phyloP scores from a whole-genome alignment of 2,888 invertebrate species.

The Deroplatys truncata region DNA sequence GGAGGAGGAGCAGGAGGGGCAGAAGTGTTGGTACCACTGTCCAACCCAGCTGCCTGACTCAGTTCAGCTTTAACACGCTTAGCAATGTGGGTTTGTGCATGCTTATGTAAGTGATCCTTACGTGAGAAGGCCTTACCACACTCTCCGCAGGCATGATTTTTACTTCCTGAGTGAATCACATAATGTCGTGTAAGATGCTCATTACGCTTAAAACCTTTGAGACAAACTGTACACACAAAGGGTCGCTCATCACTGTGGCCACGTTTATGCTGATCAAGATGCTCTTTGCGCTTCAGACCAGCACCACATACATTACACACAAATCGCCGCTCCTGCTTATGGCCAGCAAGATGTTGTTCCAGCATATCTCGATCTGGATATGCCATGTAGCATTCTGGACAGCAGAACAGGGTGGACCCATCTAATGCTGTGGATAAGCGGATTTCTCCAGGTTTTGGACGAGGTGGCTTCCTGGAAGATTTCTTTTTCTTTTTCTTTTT shows the following conservation, averaged over 20 bases:
- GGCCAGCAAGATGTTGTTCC: constrained; percentile 43
- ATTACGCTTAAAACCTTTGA: constrained; percentile 47
- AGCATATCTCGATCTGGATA: constrained; percentile 46
- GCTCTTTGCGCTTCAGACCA: constrained; percentile 50
- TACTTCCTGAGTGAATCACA: constrained; percentile 51
- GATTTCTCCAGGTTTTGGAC: constrained; percentile 45
- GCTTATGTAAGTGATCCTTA: constrained; percentile 51
- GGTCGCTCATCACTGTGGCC: constrained; percentile 49
- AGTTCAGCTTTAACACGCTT: constrained; percentile 25
- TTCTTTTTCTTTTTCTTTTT: constrained; percentile 43
- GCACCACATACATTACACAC: constrained; percentile 51
- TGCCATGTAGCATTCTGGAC: constrained; percentile 48
- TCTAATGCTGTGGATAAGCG: constrained; percentile 38
- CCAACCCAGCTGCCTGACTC: background rate
- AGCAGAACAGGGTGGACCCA: constrained; percentile 47
- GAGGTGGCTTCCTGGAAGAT: constrained; percentile 35
- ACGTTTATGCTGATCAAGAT: constrained; percentile 48
- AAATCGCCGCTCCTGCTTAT: constrained; percentile 46
- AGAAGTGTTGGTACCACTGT: background rate
- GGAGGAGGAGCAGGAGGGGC: background rate
- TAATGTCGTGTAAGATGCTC: constrained; percentile 52
- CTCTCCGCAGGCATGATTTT: constrained; percentile 47
- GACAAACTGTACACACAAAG: constrained; percentile 31
- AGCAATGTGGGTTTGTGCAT: constrained; percentile 39
- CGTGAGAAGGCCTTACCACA: constrained; percentile 51